Percentiles rank a stretch among this genome's conserved stretches.
phyloP scores from a whole-genome alignment of 2,113 vertebrate species.

The Petrocephalus microphthalmus region DNA sequence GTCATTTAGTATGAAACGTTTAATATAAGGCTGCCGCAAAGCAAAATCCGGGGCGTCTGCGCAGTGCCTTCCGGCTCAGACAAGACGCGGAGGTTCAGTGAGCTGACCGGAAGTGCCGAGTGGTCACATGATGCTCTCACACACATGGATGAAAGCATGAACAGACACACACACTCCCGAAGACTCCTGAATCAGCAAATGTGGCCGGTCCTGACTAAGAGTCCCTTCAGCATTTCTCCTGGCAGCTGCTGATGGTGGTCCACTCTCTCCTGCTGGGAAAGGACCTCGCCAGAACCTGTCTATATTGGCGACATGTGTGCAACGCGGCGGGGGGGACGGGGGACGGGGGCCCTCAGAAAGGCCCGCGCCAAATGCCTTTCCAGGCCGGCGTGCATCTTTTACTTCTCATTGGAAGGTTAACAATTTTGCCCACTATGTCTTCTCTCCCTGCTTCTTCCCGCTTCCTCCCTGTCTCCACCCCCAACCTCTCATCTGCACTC shows the following conservation, averaged over 20 bases:
- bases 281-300: not conserved
- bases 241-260: not conserved
- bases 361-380: not conserved
- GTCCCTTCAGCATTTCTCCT: not conserved
- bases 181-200: not conserved
- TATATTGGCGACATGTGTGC: not conserved
- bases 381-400: not conserved
- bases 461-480: not conserved
- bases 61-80: not conserved
- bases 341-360: too few species aligned
- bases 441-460: not conserved
- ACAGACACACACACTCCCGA: not conserved
- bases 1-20: not conserved
- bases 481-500: not conserved
- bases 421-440: not conserved
- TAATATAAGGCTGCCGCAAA: not conserved
- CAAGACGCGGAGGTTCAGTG: not conserved
- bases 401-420: conserved; percentile 10
- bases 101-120: not conserved
- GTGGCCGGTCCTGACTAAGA: not conserved
- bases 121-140: not conserved
- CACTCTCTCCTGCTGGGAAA: not conserved
- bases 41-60: not conserved
- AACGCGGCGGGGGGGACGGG: too few species aligned
- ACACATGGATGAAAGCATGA: not conserved